Evolutionary conservation across 2,888 invertebrate genomes (phyloP), one percentile per base, ranked within the genome.

Genomic region (Rhagium mordax): DNA sequence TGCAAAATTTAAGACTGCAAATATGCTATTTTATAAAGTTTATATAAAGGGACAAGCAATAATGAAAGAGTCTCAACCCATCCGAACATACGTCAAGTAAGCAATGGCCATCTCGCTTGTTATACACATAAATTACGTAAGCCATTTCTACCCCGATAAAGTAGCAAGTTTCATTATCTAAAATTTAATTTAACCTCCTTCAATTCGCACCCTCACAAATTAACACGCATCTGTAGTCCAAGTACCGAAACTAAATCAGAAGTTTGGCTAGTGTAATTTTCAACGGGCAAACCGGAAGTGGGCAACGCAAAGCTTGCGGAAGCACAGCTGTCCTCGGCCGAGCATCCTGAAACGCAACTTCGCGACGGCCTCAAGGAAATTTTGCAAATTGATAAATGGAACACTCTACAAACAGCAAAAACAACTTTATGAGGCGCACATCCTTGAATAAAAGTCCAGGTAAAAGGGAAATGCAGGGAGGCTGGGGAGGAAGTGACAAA

Each of bases 401-500:
- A 47, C 48, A 6, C 41, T n/a, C 18, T 10, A 16, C 20, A 20
- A 70, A 66, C n/a, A 48, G 33, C 18, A 65, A 29, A 57, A 70
- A 64, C 21, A 64, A 41, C n/a, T 47, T 41, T 47, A 15, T 21
- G 47, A 53, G 64, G 24, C 27, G 27, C 49, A 33, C 21, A 16
- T 29, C 10, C 15, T 51, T 29, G 48, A 68, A 70, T 62, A 71
- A 72, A 76, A 70, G 57, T 61, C 59, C 62, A 68, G 70, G 70
- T 67, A 74, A 70, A 75, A 48, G 68, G 76, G 71, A 78, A 78
- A 71, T 74, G 66, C 69, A 48, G 64, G 59, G 57, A 65, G 67
- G 55, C 18, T 29, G 55, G 70, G 72, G 59, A 71, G 79, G 74
- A 79, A 80, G 80, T 81, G 80, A 78, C 77, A 81, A 82, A 82